Evolutionary conservation across 2,797 vertebrate species (phyloP).

Genomic region (Coendou prehensilis): DNA sequence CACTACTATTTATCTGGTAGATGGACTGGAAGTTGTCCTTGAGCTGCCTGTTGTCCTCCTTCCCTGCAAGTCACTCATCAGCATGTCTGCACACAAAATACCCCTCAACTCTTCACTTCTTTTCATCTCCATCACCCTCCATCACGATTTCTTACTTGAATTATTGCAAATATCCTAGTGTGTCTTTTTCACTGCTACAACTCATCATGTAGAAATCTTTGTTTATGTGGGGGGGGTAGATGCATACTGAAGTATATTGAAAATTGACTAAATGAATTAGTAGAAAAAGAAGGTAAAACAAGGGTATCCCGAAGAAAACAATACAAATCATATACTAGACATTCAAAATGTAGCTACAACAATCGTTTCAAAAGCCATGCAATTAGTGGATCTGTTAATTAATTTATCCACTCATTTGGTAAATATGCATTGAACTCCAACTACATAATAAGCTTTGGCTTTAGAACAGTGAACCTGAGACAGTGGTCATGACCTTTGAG

Average conservation of each 20-base stretch:
- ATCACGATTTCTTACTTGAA: neutral
- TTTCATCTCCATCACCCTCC: neutral
- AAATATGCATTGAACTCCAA: neutral
- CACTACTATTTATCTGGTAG: too few relatives aligned
- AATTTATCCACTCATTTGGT: neutral
- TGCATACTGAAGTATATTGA: neutral
- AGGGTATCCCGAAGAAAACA: neutral
- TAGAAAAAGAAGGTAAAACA: neutral
- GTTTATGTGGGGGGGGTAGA: neutral
- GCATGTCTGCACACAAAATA: neutral
- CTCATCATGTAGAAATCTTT: neutral
- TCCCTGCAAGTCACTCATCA: neutral
- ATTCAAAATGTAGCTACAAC: neutral
- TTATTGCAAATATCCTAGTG: neutral
- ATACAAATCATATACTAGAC: neutral
- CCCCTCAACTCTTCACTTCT: neutral
- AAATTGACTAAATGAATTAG: neutral
- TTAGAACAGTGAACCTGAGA: neutral
- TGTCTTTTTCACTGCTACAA: neutral
- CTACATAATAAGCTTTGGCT: neutral
- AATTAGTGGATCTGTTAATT: neutral
- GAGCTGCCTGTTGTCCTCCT: neutral
- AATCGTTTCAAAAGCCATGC: neutral
- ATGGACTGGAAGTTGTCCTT: neutral
- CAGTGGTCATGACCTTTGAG: neutral